phyloP scores from a whole-genome alignment of 2,797 vertebrate species.

The Alosa sapidissima region DNA sequence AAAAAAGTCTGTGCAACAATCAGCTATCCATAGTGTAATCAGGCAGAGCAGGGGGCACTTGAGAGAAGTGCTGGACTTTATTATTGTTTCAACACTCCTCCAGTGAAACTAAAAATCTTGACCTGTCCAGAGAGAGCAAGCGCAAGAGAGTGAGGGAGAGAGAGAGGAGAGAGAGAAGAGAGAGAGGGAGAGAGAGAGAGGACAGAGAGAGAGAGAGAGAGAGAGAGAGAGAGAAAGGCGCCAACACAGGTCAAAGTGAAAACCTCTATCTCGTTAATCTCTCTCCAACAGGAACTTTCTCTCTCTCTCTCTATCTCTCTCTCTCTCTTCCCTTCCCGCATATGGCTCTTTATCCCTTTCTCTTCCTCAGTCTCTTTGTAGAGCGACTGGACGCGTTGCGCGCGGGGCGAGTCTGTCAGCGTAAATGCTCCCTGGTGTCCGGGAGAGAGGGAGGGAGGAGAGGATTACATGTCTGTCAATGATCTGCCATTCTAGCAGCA shows the following conservation, averaged over 20 bases:
- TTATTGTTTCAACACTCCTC: not conserved
- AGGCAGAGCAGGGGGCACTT: not conserved
- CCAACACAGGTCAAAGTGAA: not conserved
- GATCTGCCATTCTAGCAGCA: slow-evolving; percentile 43
- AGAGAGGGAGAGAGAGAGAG: not conserved
- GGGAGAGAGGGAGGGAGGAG: slow-evolving; percentile 35
- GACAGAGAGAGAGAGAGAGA: not conserved
- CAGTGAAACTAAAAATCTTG: not conserved
- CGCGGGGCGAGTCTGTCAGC: slow-evolving; percentile 71
- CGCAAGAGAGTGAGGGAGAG: not conserved
- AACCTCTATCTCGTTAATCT: not conserved
- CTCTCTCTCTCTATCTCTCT: not conserved
- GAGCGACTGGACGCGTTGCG: not conserved
- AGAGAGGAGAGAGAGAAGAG: not conserved
- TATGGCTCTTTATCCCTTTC: slow-evolving; percentile 61
- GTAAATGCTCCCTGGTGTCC: slow-evolving; percentile 67
- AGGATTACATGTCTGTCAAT: slow-evolving; percentile 56
- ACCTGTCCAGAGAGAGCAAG: not conserved
- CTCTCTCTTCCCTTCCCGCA: slow-evolving; percentile 53
- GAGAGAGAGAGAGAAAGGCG: not conserved
- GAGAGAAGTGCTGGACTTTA: not conserved
- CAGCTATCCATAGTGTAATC: slow-evolving; percentile 5
- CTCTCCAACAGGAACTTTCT: not conserved
- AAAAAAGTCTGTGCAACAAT: not conserved
- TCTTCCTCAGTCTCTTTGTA: not conserved